Evolutionary conservation across 2,797 vertebrate species (phyloP), one percentile per base, ranked within the genome.

Genomic region (Xenopus petersii): DNA sequence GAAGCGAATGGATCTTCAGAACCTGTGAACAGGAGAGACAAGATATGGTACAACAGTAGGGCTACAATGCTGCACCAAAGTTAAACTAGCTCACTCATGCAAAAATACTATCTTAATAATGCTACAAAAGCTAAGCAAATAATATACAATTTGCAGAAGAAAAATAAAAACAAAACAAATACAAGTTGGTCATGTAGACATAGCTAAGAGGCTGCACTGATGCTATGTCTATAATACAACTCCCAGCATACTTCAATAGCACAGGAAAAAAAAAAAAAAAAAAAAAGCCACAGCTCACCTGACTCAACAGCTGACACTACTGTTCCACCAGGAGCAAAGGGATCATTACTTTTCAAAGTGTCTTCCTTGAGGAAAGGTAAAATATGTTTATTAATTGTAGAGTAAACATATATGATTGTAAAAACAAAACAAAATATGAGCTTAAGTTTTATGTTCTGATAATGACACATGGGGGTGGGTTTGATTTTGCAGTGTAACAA

Each of bases 291-390:
- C 5, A n/a, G 54, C 83, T 86, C 92, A 98, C 97, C 96, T 88
- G 89, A 86, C 81, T 98, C 95, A 75, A 89, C 91, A 77, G 92
- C 68, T n/a, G 86, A 92, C 64, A 95, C 92, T 81, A 92, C 85
- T 4, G 93, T 98, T 75, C 97, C 97, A 81, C 97, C 96, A 60
- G 97, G 98, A 86, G 96, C 98, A 81, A 99, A 99, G 1, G 98
- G 98, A 81, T 99, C 98, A 74, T 98, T 96, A 83, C 88, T 80
- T 82, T 90, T 90, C 13, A 87, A 49, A 58, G 81, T 74, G 75
- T 96, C 95, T 83, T 91, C 91, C 96, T 98, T 82, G 86, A 84
- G 84, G 82, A 46, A 8, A 81, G 49, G 12, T 10, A 12, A 51
- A 42, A 42, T 42, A 51, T 51, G 15, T 10, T 12, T 51, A 51